These are phyloP conservation scores for Ceratina calcarata DNA, from an alignment of 1,140 invertebrate genomes.

Conservation along the genomic window DNA sequence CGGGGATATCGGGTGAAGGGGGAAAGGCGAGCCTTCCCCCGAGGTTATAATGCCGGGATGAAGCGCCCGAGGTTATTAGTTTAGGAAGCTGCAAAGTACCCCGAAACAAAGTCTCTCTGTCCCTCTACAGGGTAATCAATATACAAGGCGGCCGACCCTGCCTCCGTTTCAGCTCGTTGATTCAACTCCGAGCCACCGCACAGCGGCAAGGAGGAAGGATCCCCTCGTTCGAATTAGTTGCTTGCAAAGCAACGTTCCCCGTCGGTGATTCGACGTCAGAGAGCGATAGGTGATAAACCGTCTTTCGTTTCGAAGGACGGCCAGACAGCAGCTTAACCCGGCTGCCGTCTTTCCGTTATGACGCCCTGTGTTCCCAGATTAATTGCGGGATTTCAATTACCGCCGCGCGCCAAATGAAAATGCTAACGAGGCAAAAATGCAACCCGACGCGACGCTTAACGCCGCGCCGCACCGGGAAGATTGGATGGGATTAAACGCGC, in stretches of 20 bases:
- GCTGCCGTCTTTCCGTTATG: background rate
- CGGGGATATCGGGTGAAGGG: conserved; percentile 16
- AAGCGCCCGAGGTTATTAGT: conserved; percentile 74
- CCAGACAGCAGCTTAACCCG: background rate
- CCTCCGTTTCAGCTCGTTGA: conserved; percentile 63
- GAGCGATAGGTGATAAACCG: conserved; percentile 42
- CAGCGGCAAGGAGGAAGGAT: conserved; percentile 16
- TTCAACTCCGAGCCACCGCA: conserved; percentile 28
- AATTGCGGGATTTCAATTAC: conserved; percentile 26
- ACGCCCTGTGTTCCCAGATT: conserved; percentile 18
- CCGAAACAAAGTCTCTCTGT: conserved; percentile 67
- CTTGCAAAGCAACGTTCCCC: conserved; percentile 33
- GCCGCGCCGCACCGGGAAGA: too few relatives aligned
- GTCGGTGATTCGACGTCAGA: conserved; percentile 16
- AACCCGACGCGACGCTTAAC: background rate
- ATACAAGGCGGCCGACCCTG: conserved; percentile 66
- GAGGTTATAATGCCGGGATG: conserved; percentile 64
- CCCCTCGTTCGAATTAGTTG: conserved; percentile 51
- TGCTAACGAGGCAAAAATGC: conserved; percentile 29
- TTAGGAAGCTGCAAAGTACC: conserved; percentile 76
- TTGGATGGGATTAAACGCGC: background rate
- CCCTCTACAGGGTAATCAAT: conserved; percentile 73
- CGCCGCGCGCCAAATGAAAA: conserved; percentile 10
- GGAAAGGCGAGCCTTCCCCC: conserved; percentile 41
- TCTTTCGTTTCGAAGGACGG: conserved; percentile 5